Conservation (phyloP, 2,113 vertebrate genomes). For the Xerus inauris region DNA sequence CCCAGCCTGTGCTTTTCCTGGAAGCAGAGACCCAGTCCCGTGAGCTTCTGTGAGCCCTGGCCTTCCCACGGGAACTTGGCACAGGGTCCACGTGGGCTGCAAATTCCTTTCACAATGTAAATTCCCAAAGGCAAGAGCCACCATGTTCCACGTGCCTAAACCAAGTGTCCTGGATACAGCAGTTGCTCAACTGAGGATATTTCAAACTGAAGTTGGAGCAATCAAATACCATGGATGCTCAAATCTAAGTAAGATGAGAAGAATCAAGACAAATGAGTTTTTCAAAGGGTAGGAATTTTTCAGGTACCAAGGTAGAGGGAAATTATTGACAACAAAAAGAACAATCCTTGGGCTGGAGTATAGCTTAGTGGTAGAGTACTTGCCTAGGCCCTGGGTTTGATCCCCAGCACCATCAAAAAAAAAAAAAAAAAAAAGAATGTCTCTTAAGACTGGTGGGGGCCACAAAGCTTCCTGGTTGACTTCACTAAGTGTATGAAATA, state of each 20-base stretch:
- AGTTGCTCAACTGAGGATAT: background rate
- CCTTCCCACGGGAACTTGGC: conserved; percentile 8
- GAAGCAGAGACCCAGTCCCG: background rate
- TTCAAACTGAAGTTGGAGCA: background rate
- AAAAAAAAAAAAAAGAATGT: background rate
- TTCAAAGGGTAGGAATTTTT: background rate
- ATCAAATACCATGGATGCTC: background rate
- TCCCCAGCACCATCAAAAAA: background rate
- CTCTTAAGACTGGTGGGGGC: background rate
- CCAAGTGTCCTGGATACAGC: background rate
- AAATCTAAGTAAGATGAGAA: background rate
- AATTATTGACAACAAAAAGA: background rate
- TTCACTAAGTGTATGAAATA: background rate
- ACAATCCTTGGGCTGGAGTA: background rate
- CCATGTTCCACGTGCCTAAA: background rate
- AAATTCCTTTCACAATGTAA: background rate
- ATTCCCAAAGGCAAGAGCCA: conserved; percentile 42
- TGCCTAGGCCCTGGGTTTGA: background rate
- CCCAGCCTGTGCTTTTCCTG: background rate
- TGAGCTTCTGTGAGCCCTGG: background rate
- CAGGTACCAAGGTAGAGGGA: background rate
- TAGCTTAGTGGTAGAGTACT: background rate
- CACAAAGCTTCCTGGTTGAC: background rate
- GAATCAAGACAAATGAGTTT: background rate
- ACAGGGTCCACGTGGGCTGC: background rate